Base-by-base conservation (phyloP, 2,113 vertebrate species). In the Caretta caretta region DNA sequence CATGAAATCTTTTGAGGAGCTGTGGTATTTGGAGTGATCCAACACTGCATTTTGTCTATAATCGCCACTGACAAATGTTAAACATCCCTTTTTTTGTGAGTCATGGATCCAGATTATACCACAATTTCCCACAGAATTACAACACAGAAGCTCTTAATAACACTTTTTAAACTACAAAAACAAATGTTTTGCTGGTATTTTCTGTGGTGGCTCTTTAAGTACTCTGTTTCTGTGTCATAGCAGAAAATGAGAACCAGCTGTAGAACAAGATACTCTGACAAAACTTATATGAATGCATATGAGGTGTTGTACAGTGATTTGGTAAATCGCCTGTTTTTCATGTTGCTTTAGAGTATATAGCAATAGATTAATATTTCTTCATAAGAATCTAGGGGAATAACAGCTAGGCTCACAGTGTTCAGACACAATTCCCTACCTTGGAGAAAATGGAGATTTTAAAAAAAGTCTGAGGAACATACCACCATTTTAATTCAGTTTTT, bases 71-170 rank as follows among this genome's bases (percentile, higher is more conserved):
- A 92, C 93, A 97, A 94, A 97, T 48, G 83, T 95, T 92, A 96
- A 97, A 94, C 88, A 93, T 80, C 84, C 56, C 56, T 57, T 35
- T 76, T 90, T 96, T 87, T 80, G 89, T 94, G 96, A 97, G 88
- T 97, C 97, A 96, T 91, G 87, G 88, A 94, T 90, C 93, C 93
- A 94, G 88, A 96, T 72, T 93, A 92, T 87, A 95, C 94, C 92
- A 94, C 94, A 92, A 96, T 97, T 97, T 97, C 96, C 97, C 94
- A 97, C 80, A 94, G 88, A 95, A 96, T 96, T 94, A 94, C 72
- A 87, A 93, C 95, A 75, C 62, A 19, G 85, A 94, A 88, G 46
- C 83, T 93, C 95, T 95, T 95, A 90, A 97, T 93, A 96, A 91
- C 93, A 96, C 93, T 89, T 90, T 96, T 89, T 59, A 95, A 97